Percentiles rank a stretch among this genome's conserved stretches.
These are phyloP conservation scores for Alethe diademata DNA, from an alignment of 2,113 vertebrate genomes.

Conservation along the genomic window DNA sequence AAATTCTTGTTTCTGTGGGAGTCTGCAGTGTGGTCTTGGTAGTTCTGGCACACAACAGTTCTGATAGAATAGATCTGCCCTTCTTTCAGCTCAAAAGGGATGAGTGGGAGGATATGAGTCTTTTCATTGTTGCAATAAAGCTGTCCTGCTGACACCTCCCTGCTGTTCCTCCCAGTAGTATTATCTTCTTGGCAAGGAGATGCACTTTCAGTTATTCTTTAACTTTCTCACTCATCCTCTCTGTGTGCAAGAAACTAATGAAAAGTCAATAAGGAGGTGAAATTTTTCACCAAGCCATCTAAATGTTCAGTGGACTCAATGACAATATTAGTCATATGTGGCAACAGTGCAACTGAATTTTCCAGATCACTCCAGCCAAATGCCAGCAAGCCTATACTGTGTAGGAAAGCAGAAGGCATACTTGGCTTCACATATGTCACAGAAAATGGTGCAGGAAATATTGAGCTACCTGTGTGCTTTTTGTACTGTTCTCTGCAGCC, in stretches of 20 bases:
- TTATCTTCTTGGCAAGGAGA: slow-evolving; percentile 13
- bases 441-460: background rate
- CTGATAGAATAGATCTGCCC: background rate
- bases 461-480: background rate
- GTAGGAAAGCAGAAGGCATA: slow-evolving; percentile 3
- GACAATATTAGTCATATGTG: background rate
- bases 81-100: background rate
- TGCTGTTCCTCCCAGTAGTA: background rate
- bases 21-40: background rate
- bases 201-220: background rate
- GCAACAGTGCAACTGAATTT: background rate
- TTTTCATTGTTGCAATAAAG: background rate
- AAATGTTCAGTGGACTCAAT: background rate
- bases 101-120: background rate
- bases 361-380: background rate
- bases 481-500: background rate
- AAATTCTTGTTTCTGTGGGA: background rate
- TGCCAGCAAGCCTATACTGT: background rate
- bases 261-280: background rate
- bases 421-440: background rate
- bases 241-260: background rate
- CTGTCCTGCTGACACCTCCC: background rate
- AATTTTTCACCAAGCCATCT: background rate
- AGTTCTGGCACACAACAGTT: background rate
- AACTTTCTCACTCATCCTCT: slow-evolving; percentile 1